Base-by-base conservation (phyloP, 92 coral and sea anemone species). In the Umimayanthus chanpuru region DNA sequence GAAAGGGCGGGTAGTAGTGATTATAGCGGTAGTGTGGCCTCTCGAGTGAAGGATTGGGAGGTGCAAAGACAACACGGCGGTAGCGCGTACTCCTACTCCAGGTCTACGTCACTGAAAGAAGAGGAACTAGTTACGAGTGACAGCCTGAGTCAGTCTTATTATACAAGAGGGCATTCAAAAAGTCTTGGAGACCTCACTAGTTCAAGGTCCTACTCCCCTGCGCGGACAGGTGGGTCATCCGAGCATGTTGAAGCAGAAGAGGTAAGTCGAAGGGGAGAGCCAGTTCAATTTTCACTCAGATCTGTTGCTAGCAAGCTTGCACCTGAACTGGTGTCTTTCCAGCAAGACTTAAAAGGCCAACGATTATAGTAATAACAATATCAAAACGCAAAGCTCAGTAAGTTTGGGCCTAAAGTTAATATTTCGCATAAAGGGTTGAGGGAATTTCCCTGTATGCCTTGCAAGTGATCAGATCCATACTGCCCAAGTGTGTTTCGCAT, bases 21-120 rank as follows among this genome's bases (percentile, higher is more conserved):
- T 50, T 39, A 83, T 21, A 61, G 26, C 71, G 87, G 87, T 2
- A 83, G n/a, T 53, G 87, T 83, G 25, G 87, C 87, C 21, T 44
- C 64, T 2, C 38, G 87, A 68, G 87, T 83, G 41, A 83, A 83
- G 26, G 78, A 83, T 18, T 83, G 87, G 87, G 87, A 83, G n/a
- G 58, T 83, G n/a, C 87, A 68, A 21, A 70, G 10, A 1, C 56
- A 70, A 25, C 23, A 16, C 23, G 1, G 28, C 9, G 86, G 75
- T 0, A 68, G 87, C 9, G 43, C 11, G 1, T 43, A 70, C 55
- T 20, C 66, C 0, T 68, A 83, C n/a, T 83, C 87, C n/a, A 44
- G 87, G 78, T 83, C 87, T 5, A 83, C 10, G 7, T 83, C 87
- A 47, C 29, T 83, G 7, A 83, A 53, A 29, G 87, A 83, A 6